Conservation (phyloP, 2,797 vertebrate species). For the Pteropus rufus region DNA sequence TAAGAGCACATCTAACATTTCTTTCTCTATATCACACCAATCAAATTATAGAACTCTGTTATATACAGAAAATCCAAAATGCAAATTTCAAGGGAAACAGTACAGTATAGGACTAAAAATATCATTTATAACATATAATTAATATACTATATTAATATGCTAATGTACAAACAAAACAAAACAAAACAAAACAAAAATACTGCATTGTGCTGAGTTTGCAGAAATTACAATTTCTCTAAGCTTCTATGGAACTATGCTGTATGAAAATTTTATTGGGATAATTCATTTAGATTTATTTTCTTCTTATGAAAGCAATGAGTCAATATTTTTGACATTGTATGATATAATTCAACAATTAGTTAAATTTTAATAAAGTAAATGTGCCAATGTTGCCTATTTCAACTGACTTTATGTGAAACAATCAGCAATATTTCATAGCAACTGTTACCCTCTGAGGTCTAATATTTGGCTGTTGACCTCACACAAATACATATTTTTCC, state of each 20-base stretch:
- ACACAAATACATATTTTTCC: neutral
- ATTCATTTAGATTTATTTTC: neutral
- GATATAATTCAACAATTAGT: neutral
- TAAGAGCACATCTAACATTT: neutral
- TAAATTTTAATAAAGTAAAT: conserved; percentile 26
- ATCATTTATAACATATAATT: neutral
- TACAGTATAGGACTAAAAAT: neutral
- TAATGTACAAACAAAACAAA: neutral
- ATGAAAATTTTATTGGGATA: neutral
- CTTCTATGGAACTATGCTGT: neutral
- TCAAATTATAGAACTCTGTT: neutral
- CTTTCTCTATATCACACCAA: neutral
- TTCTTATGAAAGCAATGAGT: neutral
- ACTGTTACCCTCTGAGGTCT: neutral
- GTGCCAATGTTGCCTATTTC: neutral
- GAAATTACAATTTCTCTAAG: neutral
- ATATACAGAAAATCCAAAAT: neutral
- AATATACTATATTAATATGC: neutral
- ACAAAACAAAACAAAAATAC: neutral
- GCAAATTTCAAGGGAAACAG: neutral
- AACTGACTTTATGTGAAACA: neutral
- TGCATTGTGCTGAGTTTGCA: neutral
- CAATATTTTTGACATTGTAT: neutral
- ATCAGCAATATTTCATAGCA: neutral
- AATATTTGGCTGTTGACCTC: neutral